Evolutionary conservation across 2,113 vertebrate species (phyloP).

Genomic region (Hirundichthys speculiger): DNA sequence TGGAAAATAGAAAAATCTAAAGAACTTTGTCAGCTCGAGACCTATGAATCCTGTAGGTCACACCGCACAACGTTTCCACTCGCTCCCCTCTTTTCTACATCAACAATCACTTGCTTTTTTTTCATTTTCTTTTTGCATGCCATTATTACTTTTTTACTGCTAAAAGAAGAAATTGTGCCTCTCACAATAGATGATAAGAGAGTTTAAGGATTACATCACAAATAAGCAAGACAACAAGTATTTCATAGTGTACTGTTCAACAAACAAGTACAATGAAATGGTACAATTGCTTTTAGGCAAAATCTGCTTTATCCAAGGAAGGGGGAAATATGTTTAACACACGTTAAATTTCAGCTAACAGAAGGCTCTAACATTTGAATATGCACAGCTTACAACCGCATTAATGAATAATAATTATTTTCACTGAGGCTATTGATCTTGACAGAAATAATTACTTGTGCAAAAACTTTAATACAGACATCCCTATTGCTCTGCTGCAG

Average conservation of each 20-base stretch:
- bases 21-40: slow-evolving; percentile 2
- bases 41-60: neutral
- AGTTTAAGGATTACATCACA: slow-evolving; percentile 2
- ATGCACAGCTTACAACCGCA: neutral
- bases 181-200: neutral
- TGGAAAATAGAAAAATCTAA: neutral
- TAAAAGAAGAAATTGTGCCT: neutral
- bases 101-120: neutral
- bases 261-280: neutral
- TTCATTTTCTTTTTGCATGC: neutral
- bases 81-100: neutral
- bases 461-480: neutral
- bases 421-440: neutral
- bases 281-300: neutral
- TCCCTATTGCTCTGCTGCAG: neutral
- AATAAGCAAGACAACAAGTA: neutral
- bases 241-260: neutral
- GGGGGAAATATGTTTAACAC: neutral
- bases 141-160: too few relatives aligned
- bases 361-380: neutral
- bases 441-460: neutral
- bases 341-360: neutral
- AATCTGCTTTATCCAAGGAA: neutral
- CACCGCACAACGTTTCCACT: neutral
- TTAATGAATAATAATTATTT: neutral